These are phyloP conservation scores for Trididemnum nubilum DNA, from an alignment of 23 tunicate species.

Conservation along the genomic window DNA sequence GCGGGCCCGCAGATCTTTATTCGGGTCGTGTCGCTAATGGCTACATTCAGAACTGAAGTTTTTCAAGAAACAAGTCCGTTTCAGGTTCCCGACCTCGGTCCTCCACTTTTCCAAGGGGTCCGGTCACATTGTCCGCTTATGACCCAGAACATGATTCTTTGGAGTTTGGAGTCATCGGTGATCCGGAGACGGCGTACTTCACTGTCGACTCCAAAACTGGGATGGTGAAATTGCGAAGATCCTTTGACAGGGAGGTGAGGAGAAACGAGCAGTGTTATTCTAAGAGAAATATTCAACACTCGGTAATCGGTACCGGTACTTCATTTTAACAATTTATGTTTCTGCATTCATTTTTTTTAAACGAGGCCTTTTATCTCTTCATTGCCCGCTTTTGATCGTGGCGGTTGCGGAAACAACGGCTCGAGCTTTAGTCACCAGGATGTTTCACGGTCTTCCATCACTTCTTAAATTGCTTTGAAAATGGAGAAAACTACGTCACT, in stretches of 20 bases:
- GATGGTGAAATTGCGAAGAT: constrained; percentile 59
- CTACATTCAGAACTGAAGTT: no score
- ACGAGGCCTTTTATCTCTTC: background rate
- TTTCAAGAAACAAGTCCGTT: no score
- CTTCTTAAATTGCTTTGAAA: no score
- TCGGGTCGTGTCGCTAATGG: no score
- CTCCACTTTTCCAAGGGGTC: constrained; percentile 19
- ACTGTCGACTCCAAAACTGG: constrained; percentile 70
- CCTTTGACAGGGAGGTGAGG: constrained; percentile 72
- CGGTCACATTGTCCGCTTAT: constrained; percentile 29
- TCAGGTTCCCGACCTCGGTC: constrained; percentile 53
- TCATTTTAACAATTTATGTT: background rate
- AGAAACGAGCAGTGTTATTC: background rate
- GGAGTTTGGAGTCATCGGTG: constrained; percentile 51
- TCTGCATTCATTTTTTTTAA: background rate
- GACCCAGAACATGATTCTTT: constrained; percentile 19
- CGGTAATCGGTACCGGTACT: no score
- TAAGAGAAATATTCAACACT: no score
- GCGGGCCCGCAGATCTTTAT: no score
- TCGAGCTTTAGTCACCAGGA: no score
- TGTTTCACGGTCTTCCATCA: no score
- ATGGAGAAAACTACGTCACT: no score
- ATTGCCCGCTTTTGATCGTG: no score
- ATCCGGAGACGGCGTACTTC: constrained; percentile 42
- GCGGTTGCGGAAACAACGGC: no score